Base-by-base conservation (phyloP, 2,113 vertebrate species). In the Stegostoma tigrinum region DNA sequence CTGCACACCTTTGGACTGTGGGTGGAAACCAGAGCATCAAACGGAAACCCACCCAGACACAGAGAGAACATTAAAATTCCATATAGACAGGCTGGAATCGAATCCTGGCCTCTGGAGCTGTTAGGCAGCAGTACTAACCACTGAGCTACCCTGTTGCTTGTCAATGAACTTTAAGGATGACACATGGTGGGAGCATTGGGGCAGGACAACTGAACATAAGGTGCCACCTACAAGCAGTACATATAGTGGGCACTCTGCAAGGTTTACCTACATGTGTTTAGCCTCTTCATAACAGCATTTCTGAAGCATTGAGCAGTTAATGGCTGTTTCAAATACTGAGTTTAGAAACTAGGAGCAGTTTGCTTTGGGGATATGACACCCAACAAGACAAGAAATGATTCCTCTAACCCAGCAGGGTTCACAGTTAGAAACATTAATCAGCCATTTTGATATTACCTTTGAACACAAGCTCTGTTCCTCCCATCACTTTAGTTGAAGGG, bases 381-480 rank as follows among this genome's bases (percentile, higher is more conserved):
- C 30, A 61, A 2, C 5, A 30, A 55, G 27, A 19, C 52, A 61
- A 45, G 38, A 15, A 42, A 42, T 42, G 38, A 42, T 83, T 83
- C 17, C 14, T 1, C 2, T 52, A 64, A 90, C 5, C 34, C 52
- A 6, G 34, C 19, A 30, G 12, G 2, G 52, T 15, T 90, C 87
- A 90, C 24, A 90, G 3, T 34, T 55, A 90, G 34, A n/a, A 61
- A n/a, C 17, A 90, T 83, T 42, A 64, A 89, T 66, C 34, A 27
- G 70, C 70, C 8, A 15, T 48, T 30, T 72, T 30, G 66, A 45
- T 38, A 30, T 96, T 97, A 99, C 99, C 99, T 98, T 99, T 99
- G 97, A 99, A 99, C 94, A 99, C 98, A 27, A 99, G 99, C 95
- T 99, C 99, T 0, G 98, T 99, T 96, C 98, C 99, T 0, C 99